Base-by-base conservation (phyloP, 2,797 vertebrate genomes). In the Toxotes lorentzi region DNA sequence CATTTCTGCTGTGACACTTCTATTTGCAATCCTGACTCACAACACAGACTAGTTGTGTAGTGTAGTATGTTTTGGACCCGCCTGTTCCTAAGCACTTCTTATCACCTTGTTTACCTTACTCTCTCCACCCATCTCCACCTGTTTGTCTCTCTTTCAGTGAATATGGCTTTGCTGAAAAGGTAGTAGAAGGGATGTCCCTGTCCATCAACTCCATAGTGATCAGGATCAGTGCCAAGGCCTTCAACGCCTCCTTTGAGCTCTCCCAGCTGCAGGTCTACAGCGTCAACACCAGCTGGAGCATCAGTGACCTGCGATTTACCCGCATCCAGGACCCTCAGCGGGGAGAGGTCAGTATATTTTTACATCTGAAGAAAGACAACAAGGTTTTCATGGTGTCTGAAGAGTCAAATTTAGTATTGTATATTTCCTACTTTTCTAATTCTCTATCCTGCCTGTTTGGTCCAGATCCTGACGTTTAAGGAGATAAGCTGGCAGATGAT, bases 401-500 rank as follows among this genome's bases (percentile, higher is more conserved):
- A 43, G 3, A 9, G 24, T 45, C 40, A 27, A 6, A 45, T 62
- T 19, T 45, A 30, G 24, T 19, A 5, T 14, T 16, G 7, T 38
- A 13, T 48, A 16, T 30, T n/a, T 45, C 4, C 19, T 1, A 5
- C 21, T 38, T 61, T 12, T 76, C 8, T 43, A 32, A 56, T 68
- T 60, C 27, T 13, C 27, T 4, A 0, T 17, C 19, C 1, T 57
- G 0, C 10, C 6, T 45, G 11, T 78, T 50, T 21, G 32, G 0
- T 91, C 61, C 89, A 99, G 98, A 95, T 99, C 81, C 92, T 99
- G 94, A 99, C 98, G 19, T 99, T 99, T 89, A 99, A 99, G 91
- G 98, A 99, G 94, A 98, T 99, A 88, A 99, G 96, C 93, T 99
- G 98, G 98, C 98, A 99, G 95, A 99, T 99, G 98, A 99, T 99